These are phyloP conservation scores for Riptortus pedestris DNA, from an alignment of 1,140 invertebrate species.

Conservation along the genomic window DNA sequence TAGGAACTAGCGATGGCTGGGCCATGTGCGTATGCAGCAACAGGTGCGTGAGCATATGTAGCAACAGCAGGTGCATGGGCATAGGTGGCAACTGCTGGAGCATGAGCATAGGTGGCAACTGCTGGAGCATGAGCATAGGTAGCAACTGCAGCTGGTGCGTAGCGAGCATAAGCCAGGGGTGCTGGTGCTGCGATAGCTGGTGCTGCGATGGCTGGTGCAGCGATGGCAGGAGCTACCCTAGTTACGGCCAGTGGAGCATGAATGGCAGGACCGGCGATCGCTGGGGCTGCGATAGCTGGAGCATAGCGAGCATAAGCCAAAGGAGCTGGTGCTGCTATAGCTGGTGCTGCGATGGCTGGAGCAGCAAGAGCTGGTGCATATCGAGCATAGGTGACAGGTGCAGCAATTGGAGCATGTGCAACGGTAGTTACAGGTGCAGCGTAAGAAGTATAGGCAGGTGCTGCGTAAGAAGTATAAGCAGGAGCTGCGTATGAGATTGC, in stretches of 20 bases:
- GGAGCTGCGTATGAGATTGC: background rate
- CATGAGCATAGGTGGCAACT: too few species aligned
- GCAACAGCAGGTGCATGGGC: too few species aligned
- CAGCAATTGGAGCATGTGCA: background rate
- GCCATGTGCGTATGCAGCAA: too few species aligned
- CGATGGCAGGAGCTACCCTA: background rate
- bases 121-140: background rate
- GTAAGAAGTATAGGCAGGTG: background rate
- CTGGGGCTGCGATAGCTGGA: background rate
- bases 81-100: too few species aligned
- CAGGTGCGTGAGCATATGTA: background rate
- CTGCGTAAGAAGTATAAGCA: background rate
- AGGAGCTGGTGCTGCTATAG: background rate
- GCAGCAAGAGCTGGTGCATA: too few species aligned
- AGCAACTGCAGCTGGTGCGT: background rate
- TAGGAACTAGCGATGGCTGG: too few species aligned
- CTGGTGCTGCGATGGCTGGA: constrained; percentile 2
- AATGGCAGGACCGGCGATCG: background rate
- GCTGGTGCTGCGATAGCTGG: background rate
- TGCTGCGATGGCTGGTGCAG: background rate
- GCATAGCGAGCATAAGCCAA: background rate
- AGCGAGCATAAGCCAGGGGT: background rate
- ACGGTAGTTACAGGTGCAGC: background rate
- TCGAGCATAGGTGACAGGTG: too few species aligned
- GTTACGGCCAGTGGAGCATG: background rate